phyloP scores from a whole-genome alignment of 2,797 vertebrate genomes.

The Pantherophis vulpinus region DNA sequence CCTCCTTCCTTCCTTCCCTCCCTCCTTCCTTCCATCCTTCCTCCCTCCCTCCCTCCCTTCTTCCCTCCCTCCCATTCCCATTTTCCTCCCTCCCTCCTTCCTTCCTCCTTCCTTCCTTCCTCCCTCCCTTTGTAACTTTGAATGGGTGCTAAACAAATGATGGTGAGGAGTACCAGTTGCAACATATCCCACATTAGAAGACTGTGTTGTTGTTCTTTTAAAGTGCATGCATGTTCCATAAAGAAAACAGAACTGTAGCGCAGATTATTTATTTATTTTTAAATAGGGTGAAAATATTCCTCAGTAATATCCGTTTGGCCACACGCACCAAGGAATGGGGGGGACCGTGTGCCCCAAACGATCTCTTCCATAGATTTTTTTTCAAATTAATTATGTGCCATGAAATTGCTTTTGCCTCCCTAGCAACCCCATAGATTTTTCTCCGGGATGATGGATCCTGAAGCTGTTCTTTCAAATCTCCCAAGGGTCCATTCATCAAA shows the following conservation, averaged over 20 bases:
- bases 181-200: not conserved
- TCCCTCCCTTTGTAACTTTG: too few relatives aligned
- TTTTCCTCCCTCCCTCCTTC: too few relatives aligned
- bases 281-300: not conserved
- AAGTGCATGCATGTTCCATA: not conserved
- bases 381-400: not conserved
- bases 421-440: not conserved
- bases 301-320: not conserved
- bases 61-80: too few relatives aligned
- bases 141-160: too few relatives aligned
- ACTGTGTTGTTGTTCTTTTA: too few relatives aligned
- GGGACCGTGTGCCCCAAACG: not conserved
- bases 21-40: too few relatives aligned
- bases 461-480: not conserved
- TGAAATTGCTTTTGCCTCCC: not conserved
- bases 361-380: not conserved
- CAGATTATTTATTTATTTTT: not conserved
- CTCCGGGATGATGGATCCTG: not conserved
- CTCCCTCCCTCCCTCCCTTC: too few relatives aligned
- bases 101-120: too few relatives aligned
- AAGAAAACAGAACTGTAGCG: not conserved
- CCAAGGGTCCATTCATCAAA: not conserved
- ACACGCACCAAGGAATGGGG: not conserved
- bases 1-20: not conserved
- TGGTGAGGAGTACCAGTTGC: too few relatives aligned